Base-by-base conservation (phyloP, 2,797 vertebrate genomes). In the Pseudotriccus pelzelni region DNA sequence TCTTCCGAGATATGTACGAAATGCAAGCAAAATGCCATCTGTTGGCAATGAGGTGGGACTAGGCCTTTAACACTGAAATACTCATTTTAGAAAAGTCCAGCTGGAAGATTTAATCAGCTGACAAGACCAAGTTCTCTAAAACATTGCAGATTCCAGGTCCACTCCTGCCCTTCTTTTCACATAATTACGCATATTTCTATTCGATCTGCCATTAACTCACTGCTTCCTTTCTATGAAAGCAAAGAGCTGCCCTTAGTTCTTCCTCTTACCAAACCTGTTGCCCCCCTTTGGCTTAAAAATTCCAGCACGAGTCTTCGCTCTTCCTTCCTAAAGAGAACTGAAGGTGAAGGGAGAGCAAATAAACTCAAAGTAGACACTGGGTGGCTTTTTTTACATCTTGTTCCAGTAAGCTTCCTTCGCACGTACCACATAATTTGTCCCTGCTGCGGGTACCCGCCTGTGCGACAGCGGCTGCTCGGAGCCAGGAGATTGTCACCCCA, bases 371-470 rank as follows among this genome's bases (percentile, higher is more conserved):
- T 8, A 23, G 24, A 68, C 9, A 8, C 18, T 8, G 14, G 25
- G 17, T 43, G 44, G 5, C 10, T 21, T 4, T 24, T 58, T 66
- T 79, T 24, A 23, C 14, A 11, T 30, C 17, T 37, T 55, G 22
- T 64, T 81, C 69, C 27, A 43, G 9, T 11, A 32, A 62, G 27
- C 12, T 37, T 66, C 47, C 39, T 93, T 41, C 23, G 32, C n/a
- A 49, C 0, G 0, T 74, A 79, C 20, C 7, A 2, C 7, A 17
- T 18, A 9, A 58, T 30, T 66, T 79, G 72, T 50, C 24, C 46
- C 49, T 32, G 13, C 30, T 58, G 52, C 0, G 0, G 6, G 8
- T 37, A 43, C 21, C n/a, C 0, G 0, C 36, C 32, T 12, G 46
- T 0, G 0, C 46, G 37, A 70, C 47, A 74, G 34, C 1, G 0